Evolutionary conservation across 1,140 invertebrate genomes (phyloP).

Genomic region (Hyles vespertilio): DNA sequence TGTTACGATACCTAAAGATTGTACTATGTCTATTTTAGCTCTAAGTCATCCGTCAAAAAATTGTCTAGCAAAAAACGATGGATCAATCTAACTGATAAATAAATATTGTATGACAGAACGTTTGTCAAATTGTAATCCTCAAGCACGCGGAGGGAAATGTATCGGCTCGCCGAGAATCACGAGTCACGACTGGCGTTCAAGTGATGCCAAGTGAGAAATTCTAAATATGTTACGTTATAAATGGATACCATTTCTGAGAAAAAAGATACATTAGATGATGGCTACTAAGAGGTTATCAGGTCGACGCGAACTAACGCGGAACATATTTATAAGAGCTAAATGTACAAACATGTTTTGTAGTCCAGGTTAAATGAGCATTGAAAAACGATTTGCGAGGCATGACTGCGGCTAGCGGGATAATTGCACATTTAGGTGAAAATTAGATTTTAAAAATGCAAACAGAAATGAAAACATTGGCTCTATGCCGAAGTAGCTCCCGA

Average conservation of each 20-base stretch:
- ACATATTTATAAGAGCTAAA: not conserved
- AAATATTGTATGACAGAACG: no score
- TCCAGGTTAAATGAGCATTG: not conserved
- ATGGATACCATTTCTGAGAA: not conserved
- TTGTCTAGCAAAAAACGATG: no score
- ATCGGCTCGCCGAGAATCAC: no score
- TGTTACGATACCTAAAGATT: no score
- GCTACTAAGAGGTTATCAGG: slow-evolving; percentile 12
- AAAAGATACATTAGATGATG: not conserved
- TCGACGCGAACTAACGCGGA: slow-evolving; percentile 11
- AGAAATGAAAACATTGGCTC: slow-evolving; percentile 21
- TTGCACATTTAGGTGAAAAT: slow-evolving; percentile 8
- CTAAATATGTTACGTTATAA: not conserved
- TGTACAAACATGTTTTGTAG: not conserved
- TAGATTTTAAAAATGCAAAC: slow-evolving; percentile 8
- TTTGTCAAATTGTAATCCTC: no score
- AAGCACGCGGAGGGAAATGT: no score
- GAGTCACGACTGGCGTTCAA: no score
- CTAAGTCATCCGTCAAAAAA: no score
- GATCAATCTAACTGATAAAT: no score
- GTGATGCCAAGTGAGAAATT: no score
- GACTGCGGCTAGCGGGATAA: not conserved
- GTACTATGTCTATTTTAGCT: no score
- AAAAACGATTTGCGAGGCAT: slow-evolving; percentile 1
- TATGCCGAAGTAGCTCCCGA: slow-evolving; percentile 10